Base-by-base conservation (phyloP, 2,797 vertebrate species). In the Spondyliosoma cantharus region DNA sequence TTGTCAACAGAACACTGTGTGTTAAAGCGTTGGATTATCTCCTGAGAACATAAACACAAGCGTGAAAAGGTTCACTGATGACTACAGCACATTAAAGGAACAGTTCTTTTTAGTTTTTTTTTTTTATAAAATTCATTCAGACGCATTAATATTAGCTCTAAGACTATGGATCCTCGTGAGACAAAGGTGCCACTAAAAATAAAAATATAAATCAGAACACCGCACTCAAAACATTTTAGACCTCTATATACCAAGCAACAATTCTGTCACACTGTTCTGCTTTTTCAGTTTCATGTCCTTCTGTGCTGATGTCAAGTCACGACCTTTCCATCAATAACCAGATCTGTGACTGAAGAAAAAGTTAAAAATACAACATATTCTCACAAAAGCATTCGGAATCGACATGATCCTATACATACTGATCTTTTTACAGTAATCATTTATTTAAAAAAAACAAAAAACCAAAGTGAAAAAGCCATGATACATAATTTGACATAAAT, bases 21-120 rank as follows among this genome's bases (percentile, higher is more conserved):
- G 72, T 63, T 65, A 70, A 81, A 82, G 63, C 59, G 32, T 13
- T 24, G 59, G 37, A 74, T 78, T 16, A 56, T 72, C 69, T 83
- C 78, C 80, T 85, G 80, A 86, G 78, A 66, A 67, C 60, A 22
- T 82, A 43, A 66, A 81, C 68, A 81, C 49, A 68, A 64, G 27
- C 53, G 16, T 52, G 63, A 60, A 74, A 54, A 49, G 13, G 29
- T 76, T 76, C 67, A 57, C 77, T 29, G 29, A 61, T 27, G 15
- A 68, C 16, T 37, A 58, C 74, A 58, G 61, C 29, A 73, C 67
- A 80, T 48, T 50, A 49, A 71, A 56, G 22, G 42, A 29, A 32
- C 11, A 32, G 6, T 32, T 70, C 4, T 60, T 22, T 57, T 37
- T 42, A 61, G 43, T 16, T 61, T 2, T 9, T 37, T 7, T 32